These are phyloP conservation scores for Cecidostiba fungosa DNA, from an alignment of 2,888 invertebrate genomes.

Conservation along the genomic window DNA sequence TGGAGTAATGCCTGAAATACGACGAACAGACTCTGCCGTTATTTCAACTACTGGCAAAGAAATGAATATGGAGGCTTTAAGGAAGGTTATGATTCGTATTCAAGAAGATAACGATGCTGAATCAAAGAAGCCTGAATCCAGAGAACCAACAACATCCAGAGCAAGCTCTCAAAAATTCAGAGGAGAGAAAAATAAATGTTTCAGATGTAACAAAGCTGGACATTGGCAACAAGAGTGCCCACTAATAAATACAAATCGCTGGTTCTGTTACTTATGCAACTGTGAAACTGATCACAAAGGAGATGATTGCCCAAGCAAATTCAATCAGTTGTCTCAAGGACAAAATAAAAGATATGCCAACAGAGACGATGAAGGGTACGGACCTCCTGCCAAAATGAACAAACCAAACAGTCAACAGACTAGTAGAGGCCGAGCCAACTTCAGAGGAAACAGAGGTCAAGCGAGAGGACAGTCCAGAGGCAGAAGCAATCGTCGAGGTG, in stretches of 20 bases:
- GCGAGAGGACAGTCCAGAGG: slow-evolving; percentile 6
- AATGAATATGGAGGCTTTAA: slow-evolving; percentile 11
- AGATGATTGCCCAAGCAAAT: background rate
- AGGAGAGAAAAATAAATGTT: background rate
- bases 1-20: background rate
- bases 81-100: background rate
- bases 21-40: background rate
- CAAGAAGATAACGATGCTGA: background rate
- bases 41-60: background rate
- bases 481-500: background rate
- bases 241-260: background rate
- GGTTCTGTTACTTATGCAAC: slow-evolving; percentile 20
- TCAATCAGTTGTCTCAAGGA: background rate
- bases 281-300: background rate
- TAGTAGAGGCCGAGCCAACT: too few relatives aligned
- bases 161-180: background rate
- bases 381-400: background rate
- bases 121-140: background rate
- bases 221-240: slow-evolving; percentile 2
- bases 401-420: too few relatives aligned
- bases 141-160: background rate
- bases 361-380: background rate
- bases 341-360: background rate
- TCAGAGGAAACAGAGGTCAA: background rate
- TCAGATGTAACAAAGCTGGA: slow-evolving; percentile 1